Evolutionary conservation across 2,113 vertebrate genomes (phyloP), one percentile per base, ranked within the genome.

Genomic region (Amphilophus citrinellus): DNA sequence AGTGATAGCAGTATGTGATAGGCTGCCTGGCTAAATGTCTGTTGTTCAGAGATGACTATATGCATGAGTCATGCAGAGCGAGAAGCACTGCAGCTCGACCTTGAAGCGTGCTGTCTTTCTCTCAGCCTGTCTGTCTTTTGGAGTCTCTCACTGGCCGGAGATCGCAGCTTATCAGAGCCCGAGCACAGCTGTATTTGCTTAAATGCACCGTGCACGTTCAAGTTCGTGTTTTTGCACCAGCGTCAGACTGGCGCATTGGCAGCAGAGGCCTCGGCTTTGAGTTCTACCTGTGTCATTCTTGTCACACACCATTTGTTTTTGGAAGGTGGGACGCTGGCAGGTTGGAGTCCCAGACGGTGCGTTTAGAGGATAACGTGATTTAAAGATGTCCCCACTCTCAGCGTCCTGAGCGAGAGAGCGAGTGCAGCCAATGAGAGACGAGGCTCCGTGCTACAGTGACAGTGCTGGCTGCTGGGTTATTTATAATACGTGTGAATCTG

Each of bases 401-500:
- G 86, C 20, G n/a, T 87, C 87, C 91, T 71, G 84, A 85, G 76
- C 82, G 84, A 79, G 86, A 20, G 35, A 57, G 80, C 20, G 6
- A 86, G 76, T 4, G 39, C 83, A 81, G 87, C 91, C 87, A 92
- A 85, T 87, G 86, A 88, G 80, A 79, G 71, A 83, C 1, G 65
- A 66, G 73, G 75, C 91, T 83, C 83, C 35, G n/a, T 86, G 91
- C 87, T 76, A 85, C 85, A 76, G 61, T 57, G 84, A 85, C 80
- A 85, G 88, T 80, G 89, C 86, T 75, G 81, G 56, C 89, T 85
- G 66, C 91, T 63, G 89, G 84, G 87, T 93, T 92, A 94, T 93
- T 92, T 94, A 93, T 93, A 89, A 92, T 90, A 81, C 77, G 86
- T 92, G 92, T 95, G 93, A 95, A 95, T 93, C 84, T 94, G 88